Evolutionary conservation across 1,140 invertebrate species (phyloP).

Genomic region (Cherax quadricarinatus): DNA sequence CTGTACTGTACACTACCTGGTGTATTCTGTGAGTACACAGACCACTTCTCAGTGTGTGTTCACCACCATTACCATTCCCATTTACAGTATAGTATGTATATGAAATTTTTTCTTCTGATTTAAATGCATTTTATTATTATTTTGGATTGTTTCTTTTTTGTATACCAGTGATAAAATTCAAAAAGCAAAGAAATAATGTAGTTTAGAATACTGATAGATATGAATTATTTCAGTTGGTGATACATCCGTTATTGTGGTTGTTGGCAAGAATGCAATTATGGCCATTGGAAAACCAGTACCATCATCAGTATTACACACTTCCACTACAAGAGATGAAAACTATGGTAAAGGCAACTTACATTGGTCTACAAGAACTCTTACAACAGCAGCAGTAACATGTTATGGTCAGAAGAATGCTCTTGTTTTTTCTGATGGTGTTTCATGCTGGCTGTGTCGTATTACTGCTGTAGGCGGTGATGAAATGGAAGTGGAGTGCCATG

Average conservation of each 20-base stretch:
- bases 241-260: not conserved
- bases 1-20: no score
- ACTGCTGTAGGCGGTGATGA: not conserved
- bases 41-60: no score
- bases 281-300: not conserved
- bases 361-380: not conserved
- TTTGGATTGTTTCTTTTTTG: no score
- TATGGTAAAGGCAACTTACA: not conserved
- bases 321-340: not conserved
- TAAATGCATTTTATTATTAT: no score
- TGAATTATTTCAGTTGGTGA: constrained; percentile 8
- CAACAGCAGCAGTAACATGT: constrained; percentile 1
- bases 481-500: not conserved
- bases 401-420: constrained; percentile 20
- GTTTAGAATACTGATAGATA: no score
- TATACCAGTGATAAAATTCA: no score
- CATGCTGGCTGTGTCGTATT: constrained; percentile 12
- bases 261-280: not conserved
- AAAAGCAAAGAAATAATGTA: no score
- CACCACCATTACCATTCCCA: no score
- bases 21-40: no score
- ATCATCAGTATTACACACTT: not conserved
- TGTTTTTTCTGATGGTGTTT: constrained; percentile 18
- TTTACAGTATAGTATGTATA: no score
- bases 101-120: no score